A percentile compares a stretch with the other conserved stretches of the same genome.
phyloP scores from a whole-genome alignment of 2,797 vertebrate species.

The Aphelocoma californica region DNA sequence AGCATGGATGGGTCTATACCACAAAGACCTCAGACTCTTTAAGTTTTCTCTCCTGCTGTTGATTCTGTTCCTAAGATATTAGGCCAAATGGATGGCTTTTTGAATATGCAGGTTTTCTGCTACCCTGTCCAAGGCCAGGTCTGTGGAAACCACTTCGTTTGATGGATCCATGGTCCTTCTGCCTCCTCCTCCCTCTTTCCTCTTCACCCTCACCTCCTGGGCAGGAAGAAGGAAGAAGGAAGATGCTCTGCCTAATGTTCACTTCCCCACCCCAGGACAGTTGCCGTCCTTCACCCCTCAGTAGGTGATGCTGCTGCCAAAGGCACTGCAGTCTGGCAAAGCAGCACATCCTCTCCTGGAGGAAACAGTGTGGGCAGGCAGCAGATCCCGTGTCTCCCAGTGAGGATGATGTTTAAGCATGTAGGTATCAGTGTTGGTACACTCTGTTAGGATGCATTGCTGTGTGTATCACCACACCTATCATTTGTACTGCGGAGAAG shows the following conservation, averaged over 20 bases:
- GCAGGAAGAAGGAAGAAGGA: background rate
- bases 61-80: background rate
- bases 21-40: background rate
- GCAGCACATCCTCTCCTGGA: background rate
- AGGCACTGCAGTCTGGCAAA: background rate
- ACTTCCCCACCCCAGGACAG: background rate
- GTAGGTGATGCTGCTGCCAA: background rate
- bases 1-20: background rate
- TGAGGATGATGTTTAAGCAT: conserved; percentile 1
- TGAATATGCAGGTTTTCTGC: background rate
- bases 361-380: background rate
- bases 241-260: background rate
- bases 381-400: background rate
- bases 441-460: background rate
- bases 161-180: background rate
- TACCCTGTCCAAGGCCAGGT: background rate
- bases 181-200: background rate
- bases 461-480: conserved; percentile 36
- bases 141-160: background rate
- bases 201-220: background rate
- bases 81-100: background rate
- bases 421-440: conserved; percentile 38
- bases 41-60: background rate
- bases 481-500: conserved; percentile 33
- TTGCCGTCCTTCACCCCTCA: background rate